These are phyloP conservation scores for Rhyacophila evoluta DNA, from an alignment of 2,888 invertebrate species.

Conservation along the genomic window DNA sequence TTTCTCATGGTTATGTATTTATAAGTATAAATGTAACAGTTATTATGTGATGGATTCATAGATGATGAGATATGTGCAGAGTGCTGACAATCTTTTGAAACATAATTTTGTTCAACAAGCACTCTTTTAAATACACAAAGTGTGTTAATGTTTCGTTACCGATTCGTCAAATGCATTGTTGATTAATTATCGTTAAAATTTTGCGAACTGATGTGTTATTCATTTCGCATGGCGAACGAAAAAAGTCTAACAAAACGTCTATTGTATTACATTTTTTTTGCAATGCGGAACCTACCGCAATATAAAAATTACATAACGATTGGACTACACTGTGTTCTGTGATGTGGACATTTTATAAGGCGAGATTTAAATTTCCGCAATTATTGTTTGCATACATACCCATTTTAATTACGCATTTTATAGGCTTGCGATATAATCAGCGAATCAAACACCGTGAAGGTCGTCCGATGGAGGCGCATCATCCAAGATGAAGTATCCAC, in stretches of 20 bases:
- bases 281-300: not conserved
- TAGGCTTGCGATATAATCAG: slow-evolving; percentile 9
- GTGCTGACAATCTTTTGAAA: too few relatives aligned
- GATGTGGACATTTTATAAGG: not conserved
- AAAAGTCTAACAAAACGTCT: not conserved
- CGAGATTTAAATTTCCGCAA: slow-evolving; percentile 15
- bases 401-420: slow-evolving; percentile 13
- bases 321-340: not conserved
- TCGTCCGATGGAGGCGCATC: not conserved
- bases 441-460: not conserved
- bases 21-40: too few relatives aligned
- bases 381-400: slow-evolving; percentile 14
- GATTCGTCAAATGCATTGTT: not conserved
- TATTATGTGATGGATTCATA: too few relatives aligned
- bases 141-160: not conserved
- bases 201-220: not conserved
- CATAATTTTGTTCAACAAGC: too few relatives aligned
- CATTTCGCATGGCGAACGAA: not conserved
- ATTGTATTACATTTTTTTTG: not conserved
- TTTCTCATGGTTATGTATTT: too few relatives aligned
- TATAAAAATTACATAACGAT: slow-evolving; percentile 1
- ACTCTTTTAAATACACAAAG: too few relatives aligned
- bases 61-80: too few relatives aligned
- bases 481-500: not conserved
- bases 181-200: not conserved